Base-by-base conservation (phyloP, 2,113 vertebrate species). In the Sapajus apella region DNA sequence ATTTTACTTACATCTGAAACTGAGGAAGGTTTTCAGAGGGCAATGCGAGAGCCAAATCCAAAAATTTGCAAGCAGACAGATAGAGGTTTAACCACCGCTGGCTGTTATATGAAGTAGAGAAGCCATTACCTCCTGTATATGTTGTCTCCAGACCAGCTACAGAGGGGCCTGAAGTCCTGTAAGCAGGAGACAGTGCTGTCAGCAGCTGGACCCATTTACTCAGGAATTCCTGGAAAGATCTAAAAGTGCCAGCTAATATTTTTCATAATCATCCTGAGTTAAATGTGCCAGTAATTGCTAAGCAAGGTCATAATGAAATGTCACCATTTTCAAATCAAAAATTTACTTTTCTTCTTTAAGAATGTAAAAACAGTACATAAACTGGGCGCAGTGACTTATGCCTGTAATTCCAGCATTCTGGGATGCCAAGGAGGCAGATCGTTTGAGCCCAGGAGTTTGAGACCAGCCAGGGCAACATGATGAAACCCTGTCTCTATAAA, bases 81-180 rank as follows among this genome's bases (percentile, higher is more conserved):
- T 99, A 99, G n/a, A 99, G 99, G 98, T 99, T 99, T 97, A 99
- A 98, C 99, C 99, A 99, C 40, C 99, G 99, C 97, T 99, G 99
- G 98, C 99, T 99, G 97, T 99, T 99, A 98, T 99, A 99, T 79
- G 99, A 99, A 3, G 99, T 99, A 85, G 99, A 99, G 98, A 99
- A 99, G 85, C 99, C 99, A 81, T 99, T 99, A 61, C 99, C 99
- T 0, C 99, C 99, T 12, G 99, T 99, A 80, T 99, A 99, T 1
- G 99, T 99, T 0, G 99, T 99, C 98, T 99, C 99, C 97, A 99
- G 98, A 68, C 99, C 99, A 96, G 99, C 99, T 86, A 99, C 99
- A 35, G 99, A 99, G 2, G 99, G 99, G 47, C 99, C 99, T 21
- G 99, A 99, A 32, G 99, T 99, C 97, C 99, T 99, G 82, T 20